Percentiles rank a stretch among this genome's conserved stretches.
phyloP scores from a whole-genome alignment of 2,888 invertebrate species.

The Drosophila ezoana region DNA sequence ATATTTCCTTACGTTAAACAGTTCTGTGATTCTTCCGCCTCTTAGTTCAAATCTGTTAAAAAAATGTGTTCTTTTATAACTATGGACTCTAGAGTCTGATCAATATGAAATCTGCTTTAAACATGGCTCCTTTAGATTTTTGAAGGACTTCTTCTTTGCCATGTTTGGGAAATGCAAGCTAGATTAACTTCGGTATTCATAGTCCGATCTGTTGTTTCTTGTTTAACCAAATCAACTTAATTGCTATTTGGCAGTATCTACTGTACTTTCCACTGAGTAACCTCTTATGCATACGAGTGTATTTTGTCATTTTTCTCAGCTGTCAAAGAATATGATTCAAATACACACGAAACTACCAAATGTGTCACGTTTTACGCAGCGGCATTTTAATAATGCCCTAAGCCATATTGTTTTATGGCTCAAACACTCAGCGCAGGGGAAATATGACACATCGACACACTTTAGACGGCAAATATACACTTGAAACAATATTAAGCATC shows the following conservation, averaged over 20 bases:
- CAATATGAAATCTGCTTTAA: too few species aligned
- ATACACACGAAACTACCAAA: slow-evolving; percentile 49
- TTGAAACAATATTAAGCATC: slow-evolving; percentile 69
- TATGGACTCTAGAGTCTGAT: too few species aligned
- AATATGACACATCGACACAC: slow-evolving; percentile 68
- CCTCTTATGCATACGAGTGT: slow-evolving; percentile 16
- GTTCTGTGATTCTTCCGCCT: too few species aligned
- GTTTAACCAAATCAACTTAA: not conserved
- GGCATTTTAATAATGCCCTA: slow-evolving; percentile 51
- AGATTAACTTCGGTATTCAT: too few species aligned
- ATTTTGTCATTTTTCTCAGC: slow-evolving; percentile 39
- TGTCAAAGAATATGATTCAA: slow-evolving; percentile 51
- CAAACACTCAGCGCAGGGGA: slow-evolving; percentile 14
- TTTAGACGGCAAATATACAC: slow-evolving; percentile 54
- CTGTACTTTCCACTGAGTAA: slow-evolving; percentile 15
- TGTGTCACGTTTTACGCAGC: slow-evolving; percentile 60
- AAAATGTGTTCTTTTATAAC: too few species aligned
- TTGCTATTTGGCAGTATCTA: not conserved
- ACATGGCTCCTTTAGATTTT: too few species aligned
- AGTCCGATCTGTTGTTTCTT: too few species aligned
- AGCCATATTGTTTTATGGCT: slow-evolving; percentile 29
- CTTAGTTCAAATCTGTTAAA: too few species aligned
- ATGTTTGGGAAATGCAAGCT: too few species aligned
- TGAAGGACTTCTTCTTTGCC: too few species aligned
- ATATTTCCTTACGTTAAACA: too few species aligned